phyloP scores from a whole-genome alignment of 2,888 invertebrate genomes.

The Papilio protenor region DNA sequence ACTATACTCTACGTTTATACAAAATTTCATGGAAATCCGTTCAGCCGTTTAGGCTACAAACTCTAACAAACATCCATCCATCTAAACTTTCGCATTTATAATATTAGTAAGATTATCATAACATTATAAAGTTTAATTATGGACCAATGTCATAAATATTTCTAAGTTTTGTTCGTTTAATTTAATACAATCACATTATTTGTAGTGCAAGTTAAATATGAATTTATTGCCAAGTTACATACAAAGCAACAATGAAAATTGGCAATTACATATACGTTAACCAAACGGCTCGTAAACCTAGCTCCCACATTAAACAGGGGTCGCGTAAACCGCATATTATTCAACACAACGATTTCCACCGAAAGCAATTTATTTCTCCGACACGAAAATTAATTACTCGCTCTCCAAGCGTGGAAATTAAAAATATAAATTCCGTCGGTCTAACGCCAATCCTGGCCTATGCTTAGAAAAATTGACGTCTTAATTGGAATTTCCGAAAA shows the following conservation, averaged over 20 bases:
- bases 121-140: no score
- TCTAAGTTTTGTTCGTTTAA: not conserved
- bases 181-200: not conserved
- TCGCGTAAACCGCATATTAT: conserved; percentile 20
- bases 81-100: no score
- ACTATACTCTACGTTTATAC: no score
- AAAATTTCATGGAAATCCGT: no score
- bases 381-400: conserved; percentile 32
- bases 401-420: conserved; percentile 20
- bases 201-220: not conserved
- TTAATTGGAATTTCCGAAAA: not conserved
- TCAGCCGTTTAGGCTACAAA: no score
- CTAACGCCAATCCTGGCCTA: not conserved
- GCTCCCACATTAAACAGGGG: not conserved
- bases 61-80: no score
- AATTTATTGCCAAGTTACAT: not conserved
- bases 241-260: not conserved
- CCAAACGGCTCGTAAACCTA: conserved; percentile 14
- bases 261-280: not conserved
- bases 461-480: not conserved
- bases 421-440: conserved; percentile 8
- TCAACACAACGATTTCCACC: not conserved
- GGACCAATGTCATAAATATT: no score
- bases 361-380: conserved; percentile 30
- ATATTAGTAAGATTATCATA: no score